Evolutionary conservation across 2,113 vertebrate species (phyloP).

Genomic region (Aythya baeri): DNA sequence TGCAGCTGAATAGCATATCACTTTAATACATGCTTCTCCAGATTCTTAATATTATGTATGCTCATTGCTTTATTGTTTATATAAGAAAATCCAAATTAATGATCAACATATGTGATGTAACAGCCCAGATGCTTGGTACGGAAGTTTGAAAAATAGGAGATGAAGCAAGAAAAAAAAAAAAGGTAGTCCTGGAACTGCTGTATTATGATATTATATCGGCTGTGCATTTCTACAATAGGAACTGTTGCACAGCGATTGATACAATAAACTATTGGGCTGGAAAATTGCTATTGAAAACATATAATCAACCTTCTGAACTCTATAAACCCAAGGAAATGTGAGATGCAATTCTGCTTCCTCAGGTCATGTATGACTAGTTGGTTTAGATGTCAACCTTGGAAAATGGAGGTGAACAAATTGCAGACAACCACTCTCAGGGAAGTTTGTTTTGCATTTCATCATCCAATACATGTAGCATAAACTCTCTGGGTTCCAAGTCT

Average conservation of each 20-base stretch:
- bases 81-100: neutral
- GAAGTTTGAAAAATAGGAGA: neutral
- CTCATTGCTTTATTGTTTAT: neutral
- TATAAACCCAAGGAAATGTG: neutral
- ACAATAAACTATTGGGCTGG: conserved; percentile 1
- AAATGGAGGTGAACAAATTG: conserved; percentile 23
- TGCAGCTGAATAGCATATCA: neutral
- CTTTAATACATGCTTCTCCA: neutral
- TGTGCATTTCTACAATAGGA: neutral
- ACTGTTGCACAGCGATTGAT: neutral
- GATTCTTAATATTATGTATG: neutral
- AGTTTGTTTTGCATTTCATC: neutral
- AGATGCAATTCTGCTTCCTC: conserved; percentile 3
- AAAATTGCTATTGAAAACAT: conserved; percentile 60
- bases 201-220: neutral
- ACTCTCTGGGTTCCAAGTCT: neutral
- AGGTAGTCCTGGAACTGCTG: neutral
- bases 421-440: neutral
- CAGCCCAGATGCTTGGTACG: neutral
- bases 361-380: neutral
- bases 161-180: neutral
- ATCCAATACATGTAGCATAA: neutral
- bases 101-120: neutral
- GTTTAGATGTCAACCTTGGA: neutral
- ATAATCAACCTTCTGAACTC: conserved; percentile 36